Evolutionary conservation across 1,140 invertebrate species (phyloP).

Genomic region (Lasaia peninsularis): DNA sequence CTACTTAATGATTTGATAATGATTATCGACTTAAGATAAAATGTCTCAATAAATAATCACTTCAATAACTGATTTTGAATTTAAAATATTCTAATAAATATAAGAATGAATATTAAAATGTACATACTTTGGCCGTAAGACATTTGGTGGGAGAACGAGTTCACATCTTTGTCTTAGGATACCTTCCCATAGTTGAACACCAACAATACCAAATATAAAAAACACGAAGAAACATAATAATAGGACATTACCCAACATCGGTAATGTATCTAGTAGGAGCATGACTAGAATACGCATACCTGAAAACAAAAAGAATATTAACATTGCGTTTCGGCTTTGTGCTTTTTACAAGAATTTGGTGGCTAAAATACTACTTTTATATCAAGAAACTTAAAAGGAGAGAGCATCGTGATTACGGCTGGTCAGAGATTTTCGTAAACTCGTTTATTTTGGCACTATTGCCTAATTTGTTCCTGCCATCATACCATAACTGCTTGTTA

Average conservation of each 20-base stretch:
- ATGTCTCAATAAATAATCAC: neutral
- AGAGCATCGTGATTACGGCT: too few relatives aligned
- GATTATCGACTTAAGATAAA: neutral
- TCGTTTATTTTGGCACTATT: too few relatives aligned
- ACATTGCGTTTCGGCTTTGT: too few relatives aligned
- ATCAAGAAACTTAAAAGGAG: too few relatives aligned
- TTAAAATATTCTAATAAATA: constrained; percentile 12
- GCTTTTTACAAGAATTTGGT: too few relatives aligned
- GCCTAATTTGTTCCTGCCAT: too few relatives aligned
- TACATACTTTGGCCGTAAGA: constrained; percentile 87
- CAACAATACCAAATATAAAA: constrained; percentile 99
- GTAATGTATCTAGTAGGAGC: constrained; percentile 98
- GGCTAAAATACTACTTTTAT: too few relatives aligned
- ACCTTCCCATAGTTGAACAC: constrained; percentile 99
- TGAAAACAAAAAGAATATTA: constrained; percentile 55
- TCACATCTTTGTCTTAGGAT: constrained; percentile 96
- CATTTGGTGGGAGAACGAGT: constrained; percentile 82
- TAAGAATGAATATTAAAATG: neutral
- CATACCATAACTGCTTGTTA: too few relatives aligned
- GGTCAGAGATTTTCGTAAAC: too few relatives aligned
- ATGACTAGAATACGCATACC: constrained; percentile 99
- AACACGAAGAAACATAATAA: constrained; percentile 99
- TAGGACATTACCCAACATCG: constrained; percentile 99
- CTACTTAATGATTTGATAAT: constrained; percentile 3
- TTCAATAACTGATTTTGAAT: neutral